Conservation (phyloP, 2,113 vertebrate species). For the Ellobius talpinus region DNA sequence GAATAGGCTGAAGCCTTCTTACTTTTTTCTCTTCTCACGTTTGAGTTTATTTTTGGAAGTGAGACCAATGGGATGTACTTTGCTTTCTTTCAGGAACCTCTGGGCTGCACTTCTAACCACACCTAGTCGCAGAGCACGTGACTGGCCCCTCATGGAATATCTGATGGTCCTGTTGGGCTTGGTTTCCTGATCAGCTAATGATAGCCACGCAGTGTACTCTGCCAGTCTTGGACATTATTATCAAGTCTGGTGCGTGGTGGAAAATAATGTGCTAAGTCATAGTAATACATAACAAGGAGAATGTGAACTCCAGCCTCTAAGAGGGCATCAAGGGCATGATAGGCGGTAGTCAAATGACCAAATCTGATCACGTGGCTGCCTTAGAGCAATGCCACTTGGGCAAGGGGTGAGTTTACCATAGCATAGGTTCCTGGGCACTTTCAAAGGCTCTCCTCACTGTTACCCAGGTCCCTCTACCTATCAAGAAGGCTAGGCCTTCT, state of each 20-base stretch:
- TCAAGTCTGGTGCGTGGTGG: conserved; percentile 29
- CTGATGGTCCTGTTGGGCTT: conserved; percentile 12
- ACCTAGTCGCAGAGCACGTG: conserved; percentile 40
- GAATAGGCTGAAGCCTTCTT: conserved; percentile 43
- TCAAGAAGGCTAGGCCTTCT: not conserved
- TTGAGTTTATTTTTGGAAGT: conserved; percentile 78
- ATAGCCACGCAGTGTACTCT: not conserved
- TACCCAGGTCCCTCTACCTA: not conserved
- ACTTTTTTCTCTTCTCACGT: conserved; percentile 43
- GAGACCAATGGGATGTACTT: conserved; percentile 56
- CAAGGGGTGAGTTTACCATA: not conserved
- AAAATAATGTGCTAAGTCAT: conserved; percentile 42
- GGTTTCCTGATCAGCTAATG: conserved; percentile 61
- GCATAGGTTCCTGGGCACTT: not conserved
- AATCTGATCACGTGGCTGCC: not conserved
- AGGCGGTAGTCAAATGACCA: not conserved
- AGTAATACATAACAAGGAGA: not conserved
- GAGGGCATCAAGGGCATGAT: not conserved
- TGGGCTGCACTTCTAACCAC: conserved; percentile 47
- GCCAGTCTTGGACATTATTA: conserved; percentile 20
- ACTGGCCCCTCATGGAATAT: conserved; percentile 60
- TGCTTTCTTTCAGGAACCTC: conserved; percentile 59
- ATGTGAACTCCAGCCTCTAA: conserved; percentile 13
- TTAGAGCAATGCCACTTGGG: not conserved
- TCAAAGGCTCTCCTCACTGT: not conserved